A percentile compares a stretch with the other conserved stretches of the same genome.
Evolutionary conservation across 2,888 invertebrate species (phyloP).

Genomic region (Heliconius aoede): DNA sequence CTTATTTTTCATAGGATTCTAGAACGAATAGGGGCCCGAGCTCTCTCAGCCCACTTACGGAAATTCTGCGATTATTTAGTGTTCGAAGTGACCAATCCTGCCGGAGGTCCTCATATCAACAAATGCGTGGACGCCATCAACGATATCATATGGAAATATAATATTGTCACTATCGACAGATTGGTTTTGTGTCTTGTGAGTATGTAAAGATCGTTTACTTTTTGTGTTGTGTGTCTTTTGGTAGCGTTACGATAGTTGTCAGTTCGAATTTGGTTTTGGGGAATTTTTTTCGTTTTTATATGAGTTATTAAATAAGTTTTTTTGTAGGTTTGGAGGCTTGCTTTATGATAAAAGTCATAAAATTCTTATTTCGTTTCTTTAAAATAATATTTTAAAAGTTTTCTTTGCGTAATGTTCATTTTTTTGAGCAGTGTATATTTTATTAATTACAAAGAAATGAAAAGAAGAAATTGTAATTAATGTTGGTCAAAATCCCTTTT

Average conservation of each 20-base stretch:
- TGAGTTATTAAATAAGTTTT: too few relatives aligned
- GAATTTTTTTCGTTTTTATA: neutral
- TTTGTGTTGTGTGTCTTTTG: neutral
- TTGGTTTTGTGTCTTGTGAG: slow-evolving; percentile 94
- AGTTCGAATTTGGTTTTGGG: neutral
- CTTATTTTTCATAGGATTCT: slow-evolving; percentile 87
- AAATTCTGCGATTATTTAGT: slow-evolving; percentile 98
- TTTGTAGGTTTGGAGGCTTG: too few relatives aligned
- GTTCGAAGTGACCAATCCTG: slow-evolving; percentile 95
- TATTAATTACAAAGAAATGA: too few relatives aligned
- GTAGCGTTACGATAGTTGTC: neutral
- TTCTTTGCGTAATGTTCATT: too few relatives aligned
- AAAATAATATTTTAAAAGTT: too few relatives aligned
- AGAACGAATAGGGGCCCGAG: slow-evolving; percentile 96
- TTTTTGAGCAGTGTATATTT: too few relatives aligned
- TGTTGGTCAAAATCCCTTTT: too few relatives aligned
- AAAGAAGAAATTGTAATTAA: too few relatives aligned
- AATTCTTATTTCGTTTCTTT: too few relatives aligned
- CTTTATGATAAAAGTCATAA: too few relatives aligned
- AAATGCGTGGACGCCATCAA: slow-evolving; percentile 98
- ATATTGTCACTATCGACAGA: slow-evolving; percentile 97
- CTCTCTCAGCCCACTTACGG: slow-evolving; percentile 94
- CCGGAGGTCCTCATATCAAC: slow-evolving; percentile 94
- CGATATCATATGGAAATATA: slow-evolving; percentile 98
- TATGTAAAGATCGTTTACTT: slow-evolving; percentile 43